Evolutionary conservation across 2,797 vertebrate species (phyloP).

Genomic region (Gymnoscopelus braueri): DNA sequence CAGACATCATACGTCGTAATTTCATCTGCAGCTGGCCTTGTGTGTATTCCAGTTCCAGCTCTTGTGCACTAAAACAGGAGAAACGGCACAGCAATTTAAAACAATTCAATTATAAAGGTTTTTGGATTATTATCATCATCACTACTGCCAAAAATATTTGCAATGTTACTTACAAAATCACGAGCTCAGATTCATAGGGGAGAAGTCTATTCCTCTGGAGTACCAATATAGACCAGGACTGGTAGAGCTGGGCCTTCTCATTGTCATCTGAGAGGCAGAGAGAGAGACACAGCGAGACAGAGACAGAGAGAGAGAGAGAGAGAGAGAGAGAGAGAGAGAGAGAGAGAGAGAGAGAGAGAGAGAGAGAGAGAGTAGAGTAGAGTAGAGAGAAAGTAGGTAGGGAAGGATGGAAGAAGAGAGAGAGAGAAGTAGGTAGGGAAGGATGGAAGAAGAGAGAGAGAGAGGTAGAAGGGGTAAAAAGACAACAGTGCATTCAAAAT

Average conservation of each 20-base stretch:
- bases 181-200: slow-evolving; percentile 92
- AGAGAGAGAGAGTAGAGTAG: neutral
- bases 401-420: neutral
- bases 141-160: neutral
- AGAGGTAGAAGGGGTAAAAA: no score
- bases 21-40: slow-evolving; percentile 90
- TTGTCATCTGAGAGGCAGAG: slow-evolving; percentile 34
- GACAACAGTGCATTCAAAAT: no score
- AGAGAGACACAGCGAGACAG: no score
- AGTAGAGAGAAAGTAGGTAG: neutral
- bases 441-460: neutral
- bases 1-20: slow-evolving; percentile 83
- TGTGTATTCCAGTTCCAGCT: slow-evolving; percentile 91
- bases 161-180: slow-evolving; percentile 80
- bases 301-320: neutral
- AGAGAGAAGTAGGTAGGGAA: slow-evolving; percentile 1
- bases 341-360: neutral
- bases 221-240: slow-evolving; percentile 93
- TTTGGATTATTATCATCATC: no score
- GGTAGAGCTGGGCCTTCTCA: slow-evolving; percentile 88
- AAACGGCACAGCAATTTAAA: no score
- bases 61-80: slow-evolving; percentile 85
- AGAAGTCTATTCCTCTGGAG: slow-evolving; percentile 95
- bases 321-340: neutral
- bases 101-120: no score